These are phyloP conservation scores for Rhagoletis zephyria DNA, from an alignment of 1,140 invertebrate genomes.

Conservation along the genomic window DNA sequence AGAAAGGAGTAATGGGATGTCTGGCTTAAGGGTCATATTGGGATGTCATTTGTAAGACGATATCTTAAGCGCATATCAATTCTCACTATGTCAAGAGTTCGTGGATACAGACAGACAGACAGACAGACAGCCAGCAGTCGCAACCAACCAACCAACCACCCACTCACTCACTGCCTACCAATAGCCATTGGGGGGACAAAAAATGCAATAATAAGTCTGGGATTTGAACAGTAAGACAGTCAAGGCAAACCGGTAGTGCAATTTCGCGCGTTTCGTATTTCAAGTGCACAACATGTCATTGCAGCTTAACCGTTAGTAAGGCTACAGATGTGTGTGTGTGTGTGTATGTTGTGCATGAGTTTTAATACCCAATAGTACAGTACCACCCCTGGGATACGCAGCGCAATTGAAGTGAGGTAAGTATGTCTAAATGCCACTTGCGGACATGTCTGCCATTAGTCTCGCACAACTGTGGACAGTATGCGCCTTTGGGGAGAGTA, in stretches of 20 bases:
- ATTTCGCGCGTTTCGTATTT: conserved; percentile 41
- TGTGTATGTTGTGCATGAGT: not conserved
- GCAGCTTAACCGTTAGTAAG: not conserved
- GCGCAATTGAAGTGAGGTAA: not conserved
- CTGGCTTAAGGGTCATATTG: conserved; percentile 43
- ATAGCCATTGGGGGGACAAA: not conserved
- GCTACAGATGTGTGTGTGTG: not conserved
- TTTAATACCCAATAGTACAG: not conserved
- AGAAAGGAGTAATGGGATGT: conserved; percentile 34
- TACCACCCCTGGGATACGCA: not conserved
- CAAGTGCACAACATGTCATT: conserved; percentile 51
- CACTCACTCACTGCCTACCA: not conserved
- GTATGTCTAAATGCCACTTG: not conserved
- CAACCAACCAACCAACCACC: not conserved
- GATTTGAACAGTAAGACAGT: conserved; percentile 37
- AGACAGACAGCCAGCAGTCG: not conserved
- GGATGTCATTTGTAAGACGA: conserved; percentile 50
- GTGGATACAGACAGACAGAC: conserved; percentile 3
- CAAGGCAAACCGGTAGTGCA: conserved; percentile 34
- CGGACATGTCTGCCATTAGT: conserved; percentile 34
- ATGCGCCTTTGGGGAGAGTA: not conserved
- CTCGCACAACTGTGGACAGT: not conserved
- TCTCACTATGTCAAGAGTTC: conserved; percentile 50
- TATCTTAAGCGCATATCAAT: conserved; percentile 6
- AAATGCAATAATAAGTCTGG: conserved; percentile 28